Evolutionary conservation across 1,140 invertebrate species (phyloP), one percentile per base, ranked within the genome.

Genomic region (Delia radicum): DNA sequence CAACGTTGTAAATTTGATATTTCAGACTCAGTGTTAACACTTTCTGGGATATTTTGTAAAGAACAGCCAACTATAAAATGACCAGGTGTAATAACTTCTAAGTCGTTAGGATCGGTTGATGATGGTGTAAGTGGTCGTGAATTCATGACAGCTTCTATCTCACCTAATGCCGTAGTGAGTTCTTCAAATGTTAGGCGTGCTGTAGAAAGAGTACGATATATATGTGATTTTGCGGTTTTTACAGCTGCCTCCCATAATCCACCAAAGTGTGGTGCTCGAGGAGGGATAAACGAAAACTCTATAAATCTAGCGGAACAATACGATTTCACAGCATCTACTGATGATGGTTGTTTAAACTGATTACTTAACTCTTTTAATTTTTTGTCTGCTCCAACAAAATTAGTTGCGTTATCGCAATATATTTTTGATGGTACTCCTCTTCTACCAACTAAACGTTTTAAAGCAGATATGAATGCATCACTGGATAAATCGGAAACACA

Each of bases 131-230:
- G 21, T 2, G 72, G 48, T 15, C 46, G 72, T n/a, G 42, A 61
- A 48, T 74, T 74, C 8, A 74, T 21, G 24, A 74, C 21, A 27
- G 72, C 72, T 27, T 74, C 72, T 3, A 74, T 48, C 55, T 74
- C 72, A 13, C 28, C 28, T 33, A 48, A 24, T 3, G 27, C 48
- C 3, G 24, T 62, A 13, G 15, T 31, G 13, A 74, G 46, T 28
- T 74, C 72, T 61, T 74, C 72, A 31, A 61, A 18, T 2, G 72
- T 74, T 12, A 74, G 7, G 15, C 28, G 26, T 12, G 72, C 27
- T 15, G 29, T 61, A 15, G 48, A 15, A 1, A 74, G 46, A 3
- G 72, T 61, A 1, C 72, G 31, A 33, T n/a, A n/a, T n/a, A n/a
- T n/a, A n/a, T n/a, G n/a, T n/a, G n/a, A n/a, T n/a, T n/a, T n/a